Evolutionary conservation across 2,113 vertebrate species (phyloP), one percentile per base, ranked within the genome.

Genomic region (Dasyurus viverrinus): DNA sequence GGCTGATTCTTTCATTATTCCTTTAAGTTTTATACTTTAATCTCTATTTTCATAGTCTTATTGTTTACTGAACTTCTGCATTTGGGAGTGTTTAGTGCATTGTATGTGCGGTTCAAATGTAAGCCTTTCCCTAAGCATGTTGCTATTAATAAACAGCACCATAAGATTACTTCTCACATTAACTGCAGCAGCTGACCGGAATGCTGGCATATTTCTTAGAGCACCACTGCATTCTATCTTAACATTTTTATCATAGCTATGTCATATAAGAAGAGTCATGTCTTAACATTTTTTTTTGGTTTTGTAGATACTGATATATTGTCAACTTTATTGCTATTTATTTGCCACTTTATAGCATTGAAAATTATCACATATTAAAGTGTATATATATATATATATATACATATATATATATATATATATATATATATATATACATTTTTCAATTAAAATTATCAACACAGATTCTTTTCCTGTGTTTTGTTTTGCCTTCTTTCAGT

Each of bases 111-210:
- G 95, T 97, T 93, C 95, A 97, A 98, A 96, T 98, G 97, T 92
- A 95, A 96, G 57, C 96, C 95, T 98, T 97, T 97, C 98, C 96
- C 95, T 96, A 98, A 98, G 97, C 96, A 76, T 89, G 96, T 93
- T 98, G 96, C 99, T 99, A 99, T 99, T 99, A 98, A 99, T 99
- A 99, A 98, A 97, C 96, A 90, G 95, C 97, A 97, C 98, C 95
- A 92, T 95, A 96, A 97, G 97, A 98, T 98, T 97, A 96, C 97
- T 98, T 98, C 96, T 98, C 98, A 92, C 97, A 97, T 98, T 98
- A 96, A 98, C 96, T 91, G 95, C 97, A 98, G 97, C 98, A 99
- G 98, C 98, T 99, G 98, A 98, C 97, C 98, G 96, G 98, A 98
- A 98, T 98, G 97, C 94, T 98, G 98, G 97, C 96, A 93, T 98